Conservation (phyloP, 2,113 vertebrate genomes). For the Gymnobelideus leadbeateri region DNA sequence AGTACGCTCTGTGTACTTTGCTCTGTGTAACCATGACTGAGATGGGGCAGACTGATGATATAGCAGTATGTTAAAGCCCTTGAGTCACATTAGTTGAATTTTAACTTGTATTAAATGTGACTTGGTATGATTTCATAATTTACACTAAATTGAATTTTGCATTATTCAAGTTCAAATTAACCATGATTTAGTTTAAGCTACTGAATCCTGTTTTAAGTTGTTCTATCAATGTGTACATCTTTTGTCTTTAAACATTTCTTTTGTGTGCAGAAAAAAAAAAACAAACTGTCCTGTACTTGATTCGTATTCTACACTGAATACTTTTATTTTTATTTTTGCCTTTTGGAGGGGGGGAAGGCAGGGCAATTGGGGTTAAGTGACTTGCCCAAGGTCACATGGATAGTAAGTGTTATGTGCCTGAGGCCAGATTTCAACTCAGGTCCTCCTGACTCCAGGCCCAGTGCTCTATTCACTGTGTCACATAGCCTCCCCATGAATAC, state of each 20-base stretch:
- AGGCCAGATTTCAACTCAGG: too few species aligned
- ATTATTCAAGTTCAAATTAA: background rate
- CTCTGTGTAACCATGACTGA: background rate
- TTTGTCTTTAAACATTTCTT: background rate
- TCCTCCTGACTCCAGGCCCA: too few species aligned
- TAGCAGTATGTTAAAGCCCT: background rate
- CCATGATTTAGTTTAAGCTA: background rate
- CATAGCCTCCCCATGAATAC: too few species aligned
- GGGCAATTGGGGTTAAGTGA: too few species aligned
- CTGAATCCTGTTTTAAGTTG: background rate
- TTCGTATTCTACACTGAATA: background rate
- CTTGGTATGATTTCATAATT: background rate
- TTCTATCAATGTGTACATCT: background rate
- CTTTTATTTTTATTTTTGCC: background rate
- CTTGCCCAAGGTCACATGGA: too few species aligned
- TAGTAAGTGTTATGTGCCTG: too few species aligned
- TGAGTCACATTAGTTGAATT: background rate
- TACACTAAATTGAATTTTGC: background rate
- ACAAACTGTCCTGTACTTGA: background rate
- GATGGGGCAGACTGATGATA: background rate
- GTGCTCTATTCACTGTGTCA: too few species aligned
- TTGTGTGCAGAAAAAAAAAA: background rate
- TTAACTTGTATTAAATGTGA: background rate
- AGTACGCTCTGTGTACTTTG: background rate
- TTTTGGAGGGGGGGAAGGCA: background rate